Evolutionary conservation across 1,140 invertebrate species (phyloP).

Genomic region (Papilio xuthus): DNA sequence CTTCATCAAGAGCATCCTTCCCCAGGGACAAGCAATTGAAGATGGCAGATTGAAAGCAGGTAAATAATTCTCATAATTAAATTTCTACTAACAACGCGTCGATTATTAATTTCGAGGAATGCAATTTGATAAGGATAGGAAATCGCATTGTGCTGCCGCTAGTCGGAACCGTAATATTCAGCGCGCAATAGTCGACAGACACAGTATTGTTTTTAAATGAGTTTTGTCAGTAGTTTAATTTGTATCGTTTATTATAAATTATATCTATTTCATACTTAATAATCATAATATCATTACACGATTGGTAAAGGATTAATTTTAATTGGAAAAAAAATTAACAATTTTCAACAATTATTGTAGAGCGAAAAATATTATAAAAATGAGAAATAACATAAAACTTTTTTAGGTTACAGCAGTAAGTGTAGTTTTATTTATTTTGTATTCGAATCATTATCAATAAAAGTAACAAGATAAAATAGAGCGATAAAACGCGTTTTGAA

Average conservation of each 20-base stretch:
- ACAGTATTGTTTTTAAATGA: slow-evolving; percentile 42
- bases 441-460: slow-evolving; percentile 6
- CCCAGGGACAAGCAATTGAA: slow-evolving; percentile 93
- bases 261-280: neutral
- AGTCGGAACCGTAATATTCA: slow-evolving; percentile 46
- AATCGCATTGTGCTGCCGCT: slow-evolving; percentile 48
- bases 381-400: neutral
- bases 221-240: neutral
- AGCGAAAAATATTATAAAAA: neutral
- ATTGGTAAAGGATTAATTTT: neutral
- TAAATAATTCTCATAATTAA: slow-evolving; percentile 44
- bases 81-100: slow-evolving; percentile 27
- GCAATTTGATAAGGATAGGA: slow-evolving; percentile 63
- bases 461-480: slow-evolving; percentile 18
- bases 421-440: neutral
- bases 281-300: neutral
- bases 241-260: neutral
- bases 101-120: slow-evolving; percentile 45
- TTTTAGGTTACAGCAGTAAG: slow-evolving; percentile 2
- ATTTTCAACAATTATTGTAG: neutral
- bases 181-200: slow-evolving; percentile 42
- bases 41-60: slow-evolving; percentile 90
- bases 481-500: slow-evolving; percentile 18
- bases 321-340: neutral
- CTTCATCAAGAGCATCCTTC: slow-evolving; percentile 95